A percentile compares a stretch with the other conserved stretches of the same genome.
phyloP scores from a whole-genome alignment of 2,797 vertebrate species.

The Premnoplex brunnescens region DNA sequence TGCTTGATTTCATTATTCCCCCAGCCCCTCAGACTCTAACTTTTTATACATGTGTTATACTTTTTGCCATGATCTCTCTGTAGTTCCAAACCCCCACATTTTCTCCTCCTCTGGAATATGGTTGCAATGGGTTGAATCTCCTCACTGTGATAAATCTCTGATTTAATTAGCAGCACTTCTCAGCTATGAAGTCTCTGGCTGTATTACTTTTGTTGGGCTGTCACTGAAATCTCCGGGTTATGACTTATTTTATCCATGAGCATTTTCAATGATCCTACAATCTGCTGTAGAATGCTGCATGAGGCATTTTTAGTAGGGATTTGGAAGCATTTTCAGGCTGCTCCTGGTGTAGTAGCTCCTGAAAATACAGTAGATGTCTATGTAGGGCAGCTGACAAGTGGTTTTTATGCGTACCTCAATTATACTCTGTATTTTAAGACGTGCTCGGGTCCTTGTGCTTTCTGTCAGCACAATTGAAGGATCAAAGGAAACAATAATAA shows the following conservation, averaged over 20 bases:
- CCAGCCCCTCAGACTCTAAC: background rate
- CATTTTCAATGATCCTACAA: background rate
- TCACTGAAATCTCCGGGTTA: background rate
- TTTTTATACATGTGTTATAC: background rate
- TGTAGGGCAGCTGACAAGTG: conserved; percentile 50
- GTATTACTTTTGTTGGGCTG: background rate
- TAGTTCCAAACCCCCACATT: background rate
- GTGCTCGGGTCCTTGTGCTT: background rate
- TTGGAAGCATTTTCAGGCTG: background rate
- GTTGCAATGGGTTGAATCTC: background rate
- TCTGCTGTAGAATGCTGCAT: background rate
- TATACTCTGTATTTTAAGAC: background rate
- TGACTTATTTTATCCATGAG: background rate
- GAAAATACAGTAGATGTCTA: conserved; percentile 53
- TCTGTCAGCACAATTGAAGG: background rate
- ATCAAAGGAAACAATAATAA: background rate
- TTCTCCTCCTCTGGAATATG: background rate
- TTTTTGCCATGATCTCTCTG: background rate
- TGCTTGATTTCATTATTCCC: background rate
- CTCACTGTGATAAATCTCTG: background rate
- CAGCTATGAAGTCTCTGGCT: background rate
- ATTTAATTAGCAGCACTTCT: background rate
- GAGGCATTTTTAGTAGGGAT: background rate
- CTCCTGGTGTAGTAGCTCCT: conserved; percentile 24
- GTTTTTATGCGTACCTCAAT: background rate